Base-by-base conservation (phyloP, 2,888 invertebrate species). In the Plutella xylostella region DNA sequence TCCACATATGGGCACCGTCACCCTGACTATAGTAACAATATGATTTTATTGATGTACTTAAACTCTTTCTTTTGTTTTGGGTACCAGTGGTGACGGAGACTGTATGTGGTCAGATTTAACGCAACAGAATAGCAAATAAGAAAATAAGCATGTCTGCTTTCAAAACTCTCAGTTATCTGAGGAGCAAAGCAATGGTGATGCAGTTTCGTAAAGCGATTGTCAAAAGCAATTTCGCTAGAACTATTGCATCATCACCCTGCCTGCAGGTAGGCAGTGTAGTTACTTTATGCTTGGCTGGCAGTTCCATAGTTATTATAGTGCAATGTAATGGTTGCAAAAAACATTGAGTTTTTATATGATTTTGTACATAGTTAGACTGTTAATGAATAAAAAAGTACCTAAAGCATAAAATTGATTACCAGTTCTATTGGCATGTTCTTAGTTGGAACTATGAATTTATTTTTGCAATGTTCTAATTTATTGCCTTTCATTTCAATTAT, bases 71-170 rank as follows among this genome's bases (percentile, higher is more conserved):
- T 67, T 63, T 59, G 66, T 77, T 79, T 77, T 72, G 72, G 76
- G 73, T 60, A 55, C 56, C 61, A 68, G 72, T 75, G 78, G 76
- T 80, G 79, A 71, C 62, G 62, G 71, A 71, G 65, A 73, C 59
- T 63, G 67, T 72, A 69, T 67, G 53, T 55, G 53, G 54, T 51
- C 49, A 57, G 57, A 56, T 17, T n/a, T 40, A 19, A 21, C 21
- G 21, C 30, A 55, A 53, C 54, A 58, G 56, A 54, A 53, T 53
- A 50, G 46, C 46, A 48, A 51, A 52, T 20, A 19, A 58, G 54
- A 50, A 57, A 65, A 47, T 64, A 56, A 75, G 64, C 66, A 79
- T 82, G 78, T 63, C 66, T 18, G 45, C 37, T 47, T 62, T 58
- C 58, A 72, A 63, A 71, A 56, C 57, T 42, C 53, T 75, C 55